Base-by-base conservation (phyloP, 1,140 invertebrate species). In the Paraescarpia echinospica region DNA sequence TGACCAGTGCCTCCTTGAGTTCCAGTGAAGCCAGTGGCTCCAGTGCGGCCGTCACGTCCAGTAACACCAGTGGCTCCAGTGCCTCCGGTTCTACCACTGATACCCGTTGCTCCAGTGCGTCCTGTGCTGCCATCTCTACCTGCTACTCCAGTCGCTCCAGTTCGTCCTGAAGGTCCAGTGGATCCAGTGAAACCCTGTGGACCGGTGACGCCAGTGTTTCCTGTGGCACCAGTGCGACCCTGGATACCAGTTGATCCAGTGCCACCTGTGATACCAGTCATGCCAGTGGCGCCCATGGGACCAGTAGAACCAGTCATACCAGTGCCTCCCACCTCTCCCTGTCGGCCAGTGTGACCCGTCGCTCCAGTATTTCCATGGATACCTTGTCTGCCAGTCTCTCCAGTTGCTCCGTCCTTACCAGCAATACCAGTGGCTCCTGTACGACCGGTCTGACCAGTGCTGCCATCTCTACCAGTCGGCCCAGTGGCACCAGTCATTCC, bases 221-320 rank as follows among this genome's bases (percentile, higher is more conserved):
- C 92, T 1, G 88, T 92, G 12, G 8, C 27, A 8, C 92, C 92
- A 35, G 31, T 35, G 22, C 12, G 5, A 89, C 92, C 92, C 34
- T 77, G 9, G 34, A n/a, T 88, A 89, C 92, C 92, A 92, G 59
- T 77, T 34, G 92, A 9, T 89, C 92, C 92, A 88, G 92, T 89
- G 12, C 51, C 9, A 14, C 92, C 92, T 22, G 59, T 31, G 12
- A 77, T 33, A n/a, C 93, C 93, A 33, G 48, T 35, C n/a, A 33
- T 77, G 33, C 92, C 92, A 35, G 92, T 93, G 41, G 27, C 90
- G 34, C 93, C 93, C 33, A 51, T 92, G 31, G 27, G 27, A 90
- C 93, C 93, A 92, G 48, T 33, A 27, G 9, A 18, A 59, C 92
- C 92, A 93, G 89, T 92, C 59, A 48, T 48, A 92, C 92, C 92